Evolutionary conservation across 2,113 vertebrate species (phyloP).

Genomic region (Mohoua ochrocephala): DNA sequence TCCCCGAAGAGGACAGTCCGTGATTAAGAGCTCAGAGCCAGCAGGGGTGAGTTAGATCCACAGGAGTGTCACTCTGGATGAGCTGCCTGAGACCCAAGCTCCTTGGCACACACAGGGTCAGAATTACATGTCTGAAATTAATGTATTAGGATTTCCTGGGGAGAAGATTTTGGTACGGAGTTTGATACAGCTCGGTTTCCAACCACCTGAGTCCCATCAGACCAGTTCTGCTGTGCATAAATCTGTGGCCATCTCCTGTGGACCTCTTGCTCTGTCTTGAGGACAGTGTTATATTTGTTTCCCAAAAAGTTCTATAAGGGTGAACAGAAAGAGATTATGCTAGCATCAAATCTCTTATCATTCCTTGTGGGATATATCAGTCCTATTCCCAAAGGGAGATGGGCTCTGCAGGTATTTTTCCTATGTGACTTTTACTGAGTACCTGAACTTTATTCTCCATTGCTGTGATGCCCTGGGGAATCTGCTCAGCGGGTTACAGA

Average conservation of each 20-base stretch:
- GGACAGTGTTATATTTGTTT: not conserved
- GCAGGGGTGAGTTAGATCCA: not conserved
- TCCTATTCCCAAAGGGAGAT: not conserved
- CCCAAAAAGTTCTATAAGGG: not conserved
- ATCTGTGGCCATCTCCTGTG: not conserved
- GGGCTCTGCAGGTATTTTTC: not conserved
- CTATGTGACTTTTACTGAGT: not conserved
- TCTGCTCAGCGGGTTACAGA: not conserved
- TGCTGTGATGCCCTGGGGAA: not conserved
- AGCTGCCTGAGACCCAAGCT: not conserved
- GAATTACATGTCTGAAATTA: not conserved
- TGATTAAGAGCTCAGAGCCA: constrained; percentile 14
- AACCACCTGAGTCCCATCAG: not conserved
- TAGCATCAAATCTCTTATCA: not conserved
- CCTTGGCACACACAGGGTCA: not conserved
- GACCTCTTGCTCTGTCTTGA: not conserved
- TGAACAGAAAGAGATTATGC: not conserved
- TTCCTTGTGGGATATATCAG: not conserved
- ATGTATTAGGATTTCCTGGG: not conserved
- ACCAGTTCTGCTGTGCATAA: not conserved
- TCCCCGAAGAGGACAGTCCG: not conserved
- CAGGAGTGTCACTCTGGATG: not conserved
- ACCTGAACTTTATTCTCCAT: not conserved
- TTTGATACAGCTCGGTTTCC: not conserved
- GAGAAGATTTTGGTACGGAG: not conserved